Evolutionary conservation across 1,140 invertebrate species (phyloP).

Genomic region (Sarcophaga peregrina): DNA sequence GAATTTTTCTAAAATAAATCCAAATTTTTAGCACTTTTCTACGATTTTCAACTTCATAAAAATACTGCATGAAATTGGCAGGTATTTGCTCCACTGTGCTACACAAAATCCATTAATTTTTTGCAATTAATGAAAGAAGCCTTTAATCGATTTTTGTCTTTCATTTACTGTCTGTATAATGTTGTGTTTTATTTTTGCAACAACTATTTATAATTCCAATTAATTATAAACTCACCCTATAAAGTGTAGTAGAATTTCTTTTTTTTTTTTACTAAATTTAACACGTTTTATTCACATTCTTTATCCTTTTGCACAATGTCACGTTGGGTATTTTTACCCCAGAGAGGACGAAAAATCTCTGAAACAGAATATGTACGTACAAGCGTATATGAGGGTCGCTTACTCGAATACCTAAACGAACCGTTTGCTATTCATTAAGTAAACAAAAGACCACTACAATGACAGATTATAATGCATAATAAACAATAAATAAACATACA

Average conservation of each 20-base stretch:
- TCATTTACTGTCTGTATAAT: too few relatives aligned
- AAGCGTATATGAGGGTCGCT: background rate
- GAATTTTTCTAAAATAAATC: too few relatives aligned
- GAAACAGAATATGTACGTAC: background rate
- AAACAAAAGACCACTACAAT: background rate
- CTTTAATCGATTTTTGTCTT: background rate
- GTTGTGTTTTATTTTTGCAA: background rate
- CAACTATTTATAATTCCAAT: background rate
- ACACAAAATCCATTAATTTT: background rate
- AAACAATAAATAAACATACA: background rate
- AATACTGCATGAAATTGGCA: background rate
- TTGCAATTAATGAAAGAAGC: background rate
- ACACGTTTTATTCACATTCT: too few relatives aligned
- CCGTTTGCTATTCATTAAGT: background rate
- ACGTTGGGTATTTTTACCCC: background rate
- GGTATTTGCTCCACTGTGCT: background rate
- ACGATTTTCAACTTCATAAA: too few relatives aligned
- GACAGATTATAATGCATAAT: background rate
- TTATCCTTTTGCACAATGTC: background rate
- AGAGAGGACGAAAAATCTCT: background rate
- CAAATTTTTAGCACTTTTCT: too few relatives aligned
- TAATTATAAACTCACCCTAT: constrained; percentile 9
- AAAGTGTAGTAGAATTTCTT: too few relatives aligned
- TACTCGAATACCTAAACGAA: background rate
- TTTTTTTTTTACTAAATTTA: too few relatives aligned